Base-by-base conservation (phyloP, 2,888 invertebrate species). In the Ectobius pallidus region DNA sequence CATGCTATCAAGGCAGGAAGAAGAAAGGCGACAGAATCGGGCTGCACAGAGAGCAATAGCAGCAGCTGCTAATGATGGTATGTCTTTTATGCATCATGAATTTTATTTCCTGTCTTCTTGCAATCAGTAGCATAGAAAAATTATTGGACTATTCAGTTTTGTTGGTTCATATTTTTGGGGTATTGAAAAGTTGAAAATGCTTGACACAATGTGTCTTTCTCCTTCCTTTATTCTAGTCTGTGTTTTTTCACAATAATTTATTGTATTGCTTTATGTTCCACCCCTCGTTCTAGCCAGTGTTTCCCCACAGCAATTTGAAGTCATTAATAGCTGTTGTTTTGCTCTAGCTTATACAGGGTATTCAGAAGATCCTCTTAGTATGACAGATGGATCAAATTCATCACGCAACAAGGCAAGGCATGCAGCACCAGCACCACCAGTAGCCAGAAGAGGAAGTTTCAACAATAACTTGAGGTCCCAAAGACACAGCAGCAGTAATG, bases 1-100 rank as follows among this genome's bases (percentile, higher is more conserved):
- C 79, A 93, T 93, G 93, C 82, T 91, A 77, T 88, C 89, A 77
- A 89, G 91, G 77, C 92, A 92, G 81, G 90, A 88, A 75, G 92
- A 92, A 80, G 92, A 92, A 79, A 86, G 87, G 25, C 86, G 86
- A 77, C 85, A 87, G 39, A 73, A 73, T 61, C 20, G 25, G 25
- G 25, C 52, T 2, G 14, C 14, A 25, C 52, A 52, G 52, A 52
- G 52, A 18, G 18, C 18, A 46, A 4, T 7, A 20, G 20, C 18
- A 20, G 11, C 18, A 49, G 52, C 22, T 3, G 25, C 4, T 30
- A 30, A 4, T 58, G 58, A 58, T 30, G 58, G 58, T 58, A 25
- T 18, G 58, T n/a, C n/a, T n/a, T n/a, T n/a, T n/a, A n/a, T n/a
- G n/a, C n/a, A n/a, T n/a, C n/a, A n/a, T n/a, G n/a, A n/a, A n/a